These are phyloP conservation scores for Timema cristinae DNA, from an alignment of 2,888 invertebrate species.

Conservation along the genomic window DNA sequence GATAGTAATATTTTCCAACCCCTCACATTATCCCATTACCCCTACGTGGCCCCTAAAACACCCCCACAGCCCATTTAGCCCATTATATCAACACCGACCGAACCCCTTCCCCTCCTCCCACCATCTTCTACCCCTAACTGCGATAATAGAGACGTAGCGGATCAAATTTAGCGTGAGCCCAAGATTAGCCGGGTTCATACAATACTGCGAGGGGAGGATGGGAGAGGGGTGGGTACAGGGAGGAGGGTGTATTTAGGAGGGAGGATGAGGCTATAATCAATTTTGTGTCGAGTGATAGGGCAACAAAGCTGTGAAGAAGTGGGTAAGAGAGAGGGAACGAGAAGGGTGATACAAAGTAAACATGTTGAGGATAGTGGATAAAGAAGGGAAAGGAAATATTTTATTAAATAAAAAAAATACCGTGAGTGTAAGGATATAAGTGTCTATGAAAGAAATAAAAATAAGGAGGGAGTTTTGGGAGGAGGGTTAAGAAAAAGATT, in stretches of 20 bases:
- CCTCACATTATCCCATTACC: conserved; percentile 27
- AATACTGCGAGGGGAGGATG: conserved; percentile 17
- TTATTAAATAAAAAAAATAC: too few species aligned
- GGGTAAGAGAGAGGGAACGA: too few species aligned
- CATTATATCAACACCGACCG: conserved; percentile 43
- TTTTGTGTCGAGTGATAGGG: conserved; percentile 30
- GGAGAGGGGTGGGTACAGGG: conserved; percentile 13
- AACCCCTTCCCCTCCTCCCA: conserved; percentile 37
- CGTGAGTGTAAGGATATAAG: too few species aligned
- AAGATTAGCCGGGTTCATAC: conserved; percentile 33
- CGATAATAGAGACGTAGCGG: conserved; percentile 43
- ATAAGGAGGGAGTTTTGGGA: too few species aligned
- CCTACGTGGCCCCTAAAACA: conserved; percentile 14
- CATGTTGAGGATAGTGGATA: too few species aligned
- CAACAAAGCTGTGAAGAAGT: neutral
- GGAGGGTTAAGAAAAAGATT: too few species aligned
- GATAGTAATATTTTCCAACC: conserved; percentile 23
- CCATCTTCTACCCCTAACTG: conserved; percentile 48
- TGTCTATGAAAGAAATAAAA: too few species aligned
- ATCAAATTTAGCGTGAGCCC: conserved; percentile 43
- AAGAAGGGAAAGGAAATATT: too few species aligned
- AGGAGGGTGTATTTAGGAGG: conserved; percentile 12
- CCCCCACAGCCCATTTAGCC: conserved; percentile 29
- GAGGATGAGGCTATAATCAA: conserved; percentile 26
- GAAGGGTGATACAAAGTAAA: too few species aligned